Evolutionary conservation across 2,113 vertebrate genomes (phyloP).

Genomic region (Acrocephalus kingi): DNA sequence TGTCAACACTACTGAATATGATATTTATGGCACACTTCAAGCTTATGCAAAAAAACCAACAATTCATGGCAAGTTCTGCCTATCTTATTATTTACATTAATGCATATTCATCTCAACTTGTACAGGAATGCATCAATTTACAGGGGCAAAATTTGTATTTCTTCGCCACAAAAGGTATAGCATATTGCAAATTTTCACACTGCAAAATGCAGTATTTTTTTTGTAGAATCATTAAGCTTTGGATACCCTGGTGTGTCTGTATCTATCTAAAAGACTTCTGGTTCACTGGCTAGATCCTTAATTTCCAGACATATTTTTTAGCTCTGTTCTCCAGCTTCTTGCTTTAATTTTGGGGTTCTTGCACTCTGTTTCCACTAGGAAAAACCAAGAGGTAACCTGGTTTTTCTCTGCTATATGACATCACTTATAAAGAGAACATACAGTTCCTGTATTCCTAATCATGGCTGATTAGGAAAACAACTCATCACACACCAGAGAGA

Average conservation of each 20-base stretch:
- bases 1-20: constrained; percentile 19
- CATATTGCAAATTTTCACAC: not conserved
- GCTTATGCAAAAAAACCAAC: not conserved
- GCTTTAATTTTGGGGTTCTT: not conserved
- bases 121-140: not conserved
- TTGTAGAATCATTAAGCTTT: not conserved
- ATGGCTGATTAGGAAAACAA: not conserved
- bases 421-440: not conserved
- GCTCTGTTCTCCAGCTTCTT: not conserved
- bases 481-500: not conserved
- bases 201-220: not conserved
- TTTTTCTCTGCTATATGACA: not conserved
- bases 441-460: not conserved
- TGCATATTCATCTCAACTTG: constrained; percentile 5
- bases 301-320: not conserved
- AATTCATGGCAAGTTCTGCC: constrained; percentile 30
- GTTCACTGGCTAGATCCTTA: not conserved
- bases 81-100: constrained; percentile 14
- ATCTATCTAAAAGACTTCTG: not conserved
- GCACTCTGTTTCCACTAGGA: not conserved
- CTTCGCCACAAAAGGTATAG: not conserved
- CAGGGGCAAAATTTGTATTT: not conserved
- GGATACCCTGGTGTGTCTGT: not conserved
- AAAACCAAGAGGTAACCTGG: not conserved
- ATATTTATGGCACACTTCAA: constrained; percentile 17